Evolutionary conservation across 2,797 vertebrate species (phyloP).

Genomic region (Etheostoma perlongum): DNA sequence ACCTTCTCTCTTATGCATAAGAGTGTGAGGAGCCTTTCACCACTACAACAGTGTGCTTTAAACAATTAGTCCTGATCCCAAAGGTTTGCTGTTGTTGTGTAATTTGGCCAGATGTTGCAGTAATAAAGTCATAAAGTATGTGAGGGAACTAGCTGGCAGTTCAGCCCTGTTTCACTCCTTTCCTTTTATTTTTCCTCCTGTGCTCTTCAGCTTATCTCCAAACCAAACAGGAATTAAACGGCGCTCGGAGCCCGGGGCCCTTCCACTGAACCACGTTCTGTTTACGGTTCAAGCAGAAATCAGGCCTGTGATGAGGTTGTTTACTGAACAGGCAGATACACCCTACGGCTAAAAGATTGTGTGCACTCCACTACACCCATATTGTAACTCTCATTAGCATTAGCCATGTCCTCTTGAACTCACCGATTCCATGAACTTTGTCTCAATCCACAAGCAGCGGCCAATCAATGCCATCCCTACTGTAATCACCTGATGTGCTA

Average conservation of each 20-base stretch:
- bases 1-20: slow-evolving; percentile 18
- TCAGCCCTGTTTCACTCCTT: slow-evolving; percentile 70
- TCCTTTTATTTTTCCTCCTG: slow-evolving; percentile 73
- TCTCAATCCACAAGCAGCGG: slow-evolving; percentile 33
- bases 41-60: slow-evolving; percentile 66
- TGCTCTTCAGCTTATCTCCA: slow-evolving; percentile 85
- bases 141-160: slow-evolving; percentile 83
- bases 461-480: slow-evolving; percentile 34
- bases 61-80: slow-evolving; percentile 73
- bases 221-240: slow-evolving; percentile 85
- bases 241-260: slow-evolving; percentile 73
- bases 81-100: slow-evolving; percentile 81
- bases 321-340: slow-evolving; percentile 79
- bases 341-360: slow-evolving; percentile 71
- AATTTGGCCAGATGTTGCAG: slow-evolving; percentile 84
- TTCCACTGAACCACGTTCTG: slow-evolving; percentile 80
- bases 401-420: slow-evolving; percentile 68
- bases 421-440: slow-evolving; percentile 47
- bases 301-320: slow-evolving; percentile 80
- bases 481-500: slow-evolving; percentile 30
- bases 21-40: slow-evolving; percentile 47
- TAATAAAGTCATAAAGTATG: slow-evolving; percentile 83
- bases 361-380: slow-evolving; percentile 64
- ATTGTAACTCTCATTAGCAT: slow-evolving; percentile 75
- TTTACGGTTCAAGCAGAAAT: slow-evolving; percentile 84